phyloP scores from a whole-genome alignment of 2,888 invertebrate species.

The Cynaeus angustus region DNA sequence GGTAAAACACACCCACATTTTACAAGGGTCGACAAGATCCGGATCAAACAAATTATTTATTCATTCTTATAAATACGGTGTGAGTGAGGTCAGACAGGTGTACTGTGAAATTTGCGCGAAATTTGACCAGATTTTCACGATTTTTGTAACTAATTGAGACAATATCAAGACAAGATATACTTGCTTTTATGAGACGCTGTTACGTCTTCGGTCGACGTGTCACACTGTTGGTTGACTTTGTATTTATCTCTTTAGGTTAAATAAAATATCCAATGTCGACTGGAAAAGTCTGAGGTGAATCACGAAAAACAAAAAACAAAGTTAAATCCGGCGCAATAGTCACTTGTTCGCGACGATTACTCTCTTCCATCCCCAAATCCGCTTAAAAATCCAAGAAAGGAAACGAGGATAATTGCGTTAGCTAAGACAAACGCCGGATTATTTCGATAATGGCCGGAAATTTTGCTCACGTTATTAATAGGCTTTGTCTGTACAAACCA shows the following conservation, averaged over 20 bases:
- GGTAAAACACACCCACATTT: slow-evolving; percentile 11
- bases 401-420: slow-evolving; percentile 10
- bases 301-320: slow-evolving; percentile 7
- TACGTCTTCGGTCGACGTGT: too few species aligned
- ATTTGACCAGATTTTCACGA: too few species aligned
- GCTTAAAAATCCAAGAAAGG: slow-evolving; percentile 16
- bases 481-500: not conserved
- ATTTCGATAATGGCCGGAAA: slow-evolving; percentile 6
- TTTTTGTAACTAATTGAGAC: too few species aligned
- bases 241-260: not conserved
- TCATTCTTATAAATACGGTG: slow-evolving; percentile 24
- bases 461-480: not conserved
- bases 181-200: too few species aligned
- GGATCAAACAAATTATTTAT: slow-evolving; percentile 17
- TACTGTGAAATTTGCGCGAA: too few species aligned
- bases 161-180: too few species aligned
- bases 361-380: slow-evolving; percentile 11
- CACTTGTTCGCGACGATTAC: slow-evolving; percentile 7
- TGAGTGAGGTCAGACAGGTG: slow-evolving; percentile 21
- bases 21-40: slow-evolving; percentile 25
- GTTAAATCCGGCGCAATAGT: slow-evolving; percentile 7
- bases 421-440: slow-evolving; percentile 2
- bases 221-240: too few species aligned
- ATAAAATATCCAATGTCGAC: slow-evolving; percentile 9
- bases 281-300: not conserved